Conservation (phyloP, 2,888 invertebrate species). For the Schizotus pectinicornis region DNA sequence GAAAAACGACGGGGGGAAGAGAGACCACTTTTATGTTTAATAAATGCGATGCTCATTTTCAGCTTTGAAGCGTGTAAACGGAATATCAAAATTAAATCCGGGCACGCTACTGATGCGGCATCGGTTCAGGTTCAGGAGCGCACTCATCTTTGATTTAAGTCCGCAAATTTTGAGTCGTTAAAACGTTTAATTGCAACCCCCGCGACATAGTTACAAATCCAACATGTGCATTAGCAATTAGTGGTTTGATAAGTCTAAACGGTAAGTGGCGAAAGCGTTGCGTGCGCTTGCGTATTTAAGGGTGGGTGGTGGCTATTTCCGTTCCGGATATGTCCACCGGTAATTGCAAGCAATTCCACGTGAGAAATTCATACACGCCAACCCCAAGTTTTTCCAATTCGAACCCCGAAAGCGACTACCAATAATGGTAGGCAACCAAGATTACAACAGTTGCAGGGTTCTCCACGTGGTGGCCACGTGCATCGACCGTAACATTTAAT, state of each 20-base stretch:
- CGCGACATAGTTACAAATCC: conserved; percentile 44
- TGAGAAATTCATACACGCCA: conserved; percentile 43
- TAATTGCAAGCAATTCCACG: conserved; percentile 58
- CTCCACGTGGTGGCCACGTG: conserved; percentile 56
- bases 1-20: no score
- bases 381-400: conserved; percentile 19
- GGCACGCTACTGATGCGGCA: no score
- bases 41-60: no score
- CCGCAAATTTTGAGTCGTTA: conserved; percentile 1
- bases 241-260: conserved; percentile 34
- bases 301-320: conserved; percentile 55
- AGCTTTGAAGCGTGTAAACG: no score
- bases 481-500: conserved; percentile 54
- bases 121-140: no score
- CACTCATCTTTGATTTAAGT: no score
- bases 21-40: no score
- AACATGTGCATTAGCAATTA: conserved; percentile 47
- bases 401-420: conserved; percentile 1
- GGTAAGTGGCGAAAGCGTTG: conserved; percentile 38
- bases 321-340: conserved; percentile 57
- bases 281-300: conserved; percentile 45
- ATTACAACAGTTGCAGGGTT: conserved; percentile 23
- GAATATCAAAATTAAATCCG: no score
- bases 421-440: conserved; percentile 36
- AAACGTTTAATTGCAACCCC: conserved; percentile 36